phyloP scores from a whole-genome alignment of 2,888 invertebrate species.

The Piscicola geometra region DNA sequence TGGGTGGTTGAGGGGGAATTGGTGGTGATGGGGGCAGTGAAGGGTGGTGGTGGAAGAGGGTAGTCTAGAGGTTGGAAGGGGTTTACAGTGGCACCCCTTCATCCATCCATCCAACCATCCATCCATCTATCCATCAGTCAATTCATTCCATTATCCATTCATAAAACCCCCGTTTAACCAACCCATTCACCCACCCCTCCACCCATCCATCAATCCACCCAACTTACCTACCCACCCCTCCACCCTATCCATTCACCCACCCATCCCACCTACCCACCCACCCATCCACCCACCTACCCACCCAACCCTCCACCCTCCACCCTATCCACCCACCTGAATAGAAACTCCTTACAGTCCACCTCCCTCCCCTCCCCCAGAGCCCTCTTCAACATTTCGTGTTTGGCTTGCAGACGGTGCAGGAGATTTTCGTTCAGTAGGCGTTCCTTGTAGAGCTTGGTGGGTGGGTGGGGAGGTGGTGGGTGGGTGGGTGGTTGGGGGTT shows the following conservation, averaged over 20 bases:
- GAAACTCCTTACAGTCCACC: background rate
- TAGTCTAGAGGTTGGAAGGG: background rate
- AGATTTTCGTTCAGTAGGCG: conserved; percentile 84
- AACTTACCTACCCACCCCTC: background rate
- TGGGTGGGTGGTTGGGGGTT: background rate
- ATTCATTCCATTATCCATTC: background rate
- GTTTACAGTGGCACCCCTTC: background rate
- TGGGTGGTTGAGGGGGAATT: too few relatives aligned
- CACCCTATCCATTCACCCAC: background rate
- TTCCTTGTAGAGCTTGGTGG: conserved; percentile 80
- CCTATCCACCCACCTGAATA: background rate
- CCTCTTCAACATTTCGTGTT: conserved; percentile 74
- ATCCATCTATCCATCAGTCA: background rate
- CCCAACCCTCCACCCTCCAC: background rate
- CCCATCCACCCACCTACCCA: background rate
- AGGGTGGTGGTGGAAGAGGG: too few relatives aligned
- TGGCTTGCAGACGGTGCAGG: conserved; percentile 79
- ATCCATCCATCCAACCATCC: background rate
- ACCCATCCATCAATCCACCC: background rate
- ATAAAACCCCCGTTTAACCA: too few relatives aligned
- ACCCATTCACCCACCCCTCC: background rate
- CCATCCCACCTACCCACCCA: background rate
- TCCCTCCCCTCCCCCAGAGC: conserved; percentile 61
- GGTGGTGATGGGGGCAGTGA: too few relatives aligned
- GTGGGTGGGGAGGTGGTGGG: background rate